These are phyloP conservation scores for Thelaira solivaga DNA, from an alignment of 2,888 invertebrate species.

Conservation along the genomic window DNA sequence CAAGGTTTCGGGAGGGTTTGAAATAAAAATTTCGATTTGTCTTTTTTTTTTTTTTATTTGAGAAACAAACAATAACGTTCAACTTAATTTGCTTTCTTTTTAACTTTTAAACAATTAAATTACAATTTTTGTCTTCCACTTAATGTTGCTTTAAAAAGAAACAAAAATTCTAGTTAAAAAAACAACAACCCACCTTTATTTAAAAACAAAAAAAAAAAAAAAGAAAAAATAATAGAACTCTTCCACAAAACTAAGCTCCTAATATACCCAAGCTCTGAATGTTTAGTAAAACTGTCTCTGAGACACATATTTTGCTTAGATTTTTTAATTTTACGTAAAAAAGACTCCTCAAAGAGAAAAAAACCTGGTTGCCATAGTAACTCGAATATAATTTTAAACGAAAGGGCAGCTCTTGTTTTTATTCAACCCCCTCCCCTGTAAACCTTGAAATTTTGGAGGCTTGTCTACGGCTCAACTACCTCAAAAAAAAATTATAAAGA, in stretches of 20 bases:
- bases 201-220: background rate
- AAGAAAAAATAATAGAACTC: background rate
- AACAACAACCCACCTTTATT: conserved; percentile 22
- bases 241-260: too few species aligned
- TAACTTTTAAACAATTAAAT: conserved; percentile 4
- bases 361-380: conserved; percentile 39
- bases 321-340: background rate
- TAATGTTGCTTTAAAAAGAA: conserved; percentile 15
- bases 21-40: background rate
- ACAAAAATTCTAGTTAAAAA: conserved; percentile 3
- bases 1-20: conserved; percentile 5
- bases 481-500: conserved; percentile 58
- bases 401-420: conserved; percentile 46
- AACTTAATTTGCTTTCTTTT: background rate
- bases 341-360: background rate
- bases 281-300: background rate
- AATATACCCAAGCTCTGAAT: conserved; percentile 16
- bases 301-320: background rate
- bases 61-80: background rate
- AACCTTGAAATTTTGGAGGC: conserved; percentile 38
- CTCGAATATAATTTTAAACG: conserved; percentile 50
- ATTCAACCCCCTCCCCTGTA: conserved; percentile 24
- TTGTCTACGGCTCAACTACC: conserved; percentile 65
- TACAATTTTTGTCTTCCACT: conserved; percentile 43
- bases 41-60: background rate